Percentiles rank a stretch among this genome's conserved stretches.
Evolutionary conservation across 1,140 invertebrate genomes (phyloP).

Genomic region (Leptestheria dahalacensis): DNA sequence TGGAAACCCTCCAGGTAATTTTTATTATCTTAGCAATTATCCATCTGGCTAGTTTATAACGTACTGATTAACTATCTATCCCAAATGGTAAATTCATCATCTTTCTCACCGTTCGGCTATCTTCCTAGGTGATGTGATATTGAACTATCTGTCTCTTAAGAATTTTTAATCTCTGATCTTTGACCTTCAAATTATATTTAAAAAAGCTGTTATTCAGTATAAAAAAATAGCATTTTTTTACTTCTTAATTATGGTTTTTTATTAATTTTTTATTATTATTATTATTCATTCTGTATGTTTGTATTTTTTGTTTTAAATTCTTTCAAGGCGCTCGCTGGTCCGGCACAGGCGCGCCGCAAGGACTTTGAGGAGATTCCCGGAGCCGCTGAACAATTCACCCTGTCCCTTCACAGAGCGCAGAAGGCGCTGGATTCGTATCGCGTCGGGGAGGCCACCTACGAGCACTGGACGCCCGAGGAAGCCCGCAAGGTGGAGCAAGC

Average conservation of each 20-base stretch:
- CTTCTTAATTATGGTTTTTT: not conserved
- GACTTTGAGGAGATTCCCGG: constrained; percentile 60
- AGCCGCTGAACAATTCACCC: constrained; percentile 59
- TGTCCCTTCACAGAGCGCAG: constrained; percentile 50
- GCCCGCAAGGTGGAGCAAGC: constrained; percentile 47
- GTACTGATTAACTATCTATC: not conserved
- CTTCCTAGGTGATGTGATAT: too few species aligned
- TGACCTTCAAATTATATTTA: too few species aligned
- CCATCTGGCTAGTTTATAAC: not conserved
- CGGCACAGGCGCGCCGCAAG: constrained; percentile 57
- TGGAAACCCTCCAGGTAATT: constrained; percentile 43
- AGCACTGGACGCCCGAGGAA: constrained; percentile 65
- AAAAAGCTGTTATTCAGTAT: too few species aligned
- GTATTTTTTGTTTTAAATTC: too few species aligned
- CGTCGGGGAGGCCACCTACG: constrained; percentile 59
- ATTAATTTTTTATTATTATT: not conserved
- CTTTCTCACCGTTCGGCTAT: not conserved
- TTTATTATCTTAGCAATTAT: not conserved
- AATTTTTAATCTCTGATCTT: too few species aligned
- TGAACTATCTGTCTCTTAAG: too few species aligned
- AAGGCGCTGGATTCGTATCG: constrained; percentile 53
- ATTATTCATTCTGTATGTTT: too few species aligned
- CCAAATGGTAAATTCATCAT: not conserved
- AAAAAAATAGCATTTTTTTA: not conserved
- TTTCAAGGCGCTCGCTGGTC: constrained; percentile 55